Percentiles rank a stretch among this genome's conserved stretches.
phyloP scores from a whole-genome alignment of 2,113 vertebrate genomes.

The Poeciliopsis prolifica region DNA sequence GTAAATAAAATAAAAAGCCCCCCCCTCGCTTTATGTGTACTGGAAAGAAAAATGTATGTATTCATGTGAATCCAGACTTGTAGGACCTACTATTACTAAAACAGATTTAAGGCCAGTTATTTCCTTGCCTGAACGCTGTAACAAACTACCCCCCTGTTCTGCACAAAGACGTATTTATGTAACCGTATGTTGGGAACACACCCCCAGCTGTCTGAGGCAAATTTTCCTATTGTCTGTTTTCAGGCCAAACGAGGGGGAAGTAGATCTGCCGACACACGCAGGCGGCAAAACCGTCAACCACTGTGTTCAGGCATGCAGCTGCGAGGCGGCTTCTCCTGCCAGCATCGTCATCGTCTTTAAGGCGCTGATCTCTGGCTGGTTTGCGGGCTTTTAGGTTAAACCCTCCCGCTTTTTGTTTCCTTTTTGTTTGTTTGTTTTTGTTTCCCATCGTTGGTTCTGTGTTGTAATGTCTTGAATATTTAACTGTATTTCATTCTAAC shows the following conservation, averaged over 20 bases:
- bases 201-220: not conserved
- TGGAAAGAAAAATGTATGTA: not conserved
- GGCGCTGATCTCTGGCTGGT: conserved; percentile 21
- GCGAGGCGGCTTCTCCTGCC: not conserved
- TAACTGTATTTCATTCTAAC: conserved; percentile 68
- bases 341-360: not conserved
- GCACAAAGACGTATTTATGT: conserved; percentile 7
- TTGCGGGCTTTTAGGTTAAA: conserved; percentile 23
- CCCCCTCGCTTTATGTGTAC: not conserved
- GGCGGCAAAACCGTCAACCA: not conserved
- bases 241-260: not conserved
- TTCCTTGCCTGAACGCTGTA: conserved; percentile 19
- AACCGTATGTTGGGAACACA: not conserved
- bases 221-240: no score
- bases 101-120: conserved; percentile 40
- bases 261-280: not conserved
- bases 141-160: conserved; percentile 28
- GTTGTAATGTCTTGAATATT: conserved; percentile 68
- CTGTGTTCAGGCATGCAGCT: conserved; percentile 2
- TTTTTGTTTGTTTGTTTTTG: not conserved
- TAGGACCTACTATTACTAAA: conserved; percentile 40
- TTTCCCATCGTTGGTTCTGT: conserved; percentile 50
- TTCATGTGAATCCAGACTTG: conserved; percentile 42
- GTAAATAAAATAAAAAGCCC: no score
- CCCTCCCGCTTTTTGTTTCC: not conserved